phyloP scores from a whole-genome alignment of 2,888 invertebrate genomes.

The Dysmachus trigonus region DNA sequence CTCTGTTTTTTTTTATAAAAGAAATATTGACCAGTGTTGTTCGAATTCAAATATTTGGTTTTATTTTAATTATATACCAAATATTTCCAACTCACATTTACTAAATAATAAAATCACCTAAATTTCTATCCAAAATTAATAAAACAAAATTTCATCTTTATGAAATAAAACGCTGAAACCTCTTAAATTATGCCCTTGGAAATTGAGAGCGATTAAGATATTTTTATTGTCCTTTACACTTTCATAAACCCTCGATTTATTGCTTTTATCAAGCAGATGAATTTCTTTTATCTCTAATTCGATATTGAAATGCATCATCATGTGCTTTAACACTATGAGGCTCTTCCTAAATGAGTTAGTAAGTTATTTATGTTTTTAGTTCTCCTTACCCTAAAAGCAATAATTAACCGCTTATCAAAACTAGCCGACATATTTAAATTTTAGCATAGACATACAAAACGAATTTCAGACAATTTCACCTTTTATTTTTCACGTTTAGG shows the following conservation, averaged over 20 bases:
- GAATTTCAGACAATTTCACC: neutral
- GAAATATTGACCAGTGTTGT: too few species aligned
- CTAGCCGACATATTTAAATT: neutral
- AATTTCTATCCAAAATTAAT: too few species aligned
- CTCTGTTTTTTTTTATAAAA: too few species aligned
- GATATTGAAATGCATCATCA: neutral
- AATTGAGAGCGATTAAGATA: neutral
- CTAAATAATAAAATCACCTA: too few species aligned
- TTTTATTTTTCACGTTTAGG: neutral
- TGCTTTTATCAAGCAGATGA: neutral
- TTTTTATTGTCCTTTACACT: neutral
- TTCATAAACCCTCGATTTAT: neutral
- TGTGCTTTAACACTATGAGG: neutral
- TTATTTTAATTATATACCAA: too few species aligned
- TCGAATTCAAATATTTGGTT: too few species aligned
- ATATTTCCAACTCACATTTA: too few species aligned
- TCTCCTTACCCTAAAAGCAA: neutral
- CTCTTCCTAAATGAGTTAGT: neutral
- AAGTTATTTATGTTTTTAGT: neutral
- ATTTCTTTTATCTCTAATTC: neutral
- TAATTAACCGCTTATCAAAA: neutral
- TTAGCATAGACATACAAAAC: neutral
- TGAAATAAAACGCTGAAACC: too few species aligned
- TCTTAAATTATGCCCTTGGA: neutral
- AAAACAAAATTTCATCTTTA: too few species aligned